These are phyloP conservation scores for Lindbergichthys nudifrons DNA, from an alignment of 2,797 vertebrate species.

Conservation along the genomic window DNA sequence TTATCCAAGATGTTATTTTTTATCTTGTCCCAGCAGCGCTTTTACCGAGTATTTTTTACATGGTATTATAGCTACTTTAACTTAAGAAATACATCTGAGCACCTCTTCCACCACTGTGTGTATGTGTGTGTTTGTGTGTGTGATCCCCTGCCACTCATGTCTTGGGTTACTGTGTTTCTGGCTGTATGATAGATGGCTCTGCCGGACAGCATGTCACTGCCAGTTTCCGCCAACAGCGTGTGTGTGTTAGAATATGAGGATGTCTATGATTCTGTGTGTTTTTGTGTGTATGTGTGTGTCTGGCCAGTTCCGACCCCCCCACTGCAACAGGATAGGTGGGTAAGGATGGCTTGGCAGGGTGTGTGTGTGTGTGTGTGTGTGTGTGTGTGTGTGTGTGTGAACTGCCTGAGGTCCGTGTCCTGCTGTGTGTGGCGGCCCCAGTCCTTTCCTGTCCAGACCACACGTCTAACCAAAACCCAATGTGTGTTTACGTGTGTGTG, in stretches of 20 bases:
- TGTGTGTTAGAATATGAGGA: slow-evolving; percentile 54
- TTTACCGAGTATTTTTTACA: too few relatives aligned
- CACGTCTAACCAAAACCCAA: slow-evolving; percentile 80
- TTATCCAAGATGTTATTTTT: too few relatives aligned
- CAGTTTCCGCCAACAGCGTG: slow-evolving; percentile 75
- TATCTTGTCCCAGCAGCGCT: too few relatives aligned
- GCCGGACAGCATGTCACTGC: slow-evolving; percentile 80
- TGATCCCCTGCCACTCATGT: slow-evolving; percentile 75
- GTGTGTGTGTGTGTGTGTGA: slow-evolving; percentile 48
- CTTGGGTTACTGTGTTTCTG: slow-evolving; percentile 83
- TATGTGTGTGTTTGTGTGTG: slow-evolving; percentile 50
- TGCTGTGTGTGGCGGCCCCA: slow-evolving; percentile 76
- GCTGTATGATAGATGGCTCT: slow-evolving; percentile 85
- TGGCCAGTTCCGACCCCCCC: slow-evolving; percentile 68
- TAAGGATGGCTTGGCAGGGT: slow-evolving; percentile 61
- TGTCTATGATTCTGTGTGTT: slow-evolving; percentile 37
- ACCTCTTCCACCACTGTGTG: slow-evolving; percentile 34
- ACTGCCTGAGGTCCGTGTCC: slow-evolving; percentile 69
- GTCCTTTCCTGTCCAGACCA: slow-evolving; percentile 82
- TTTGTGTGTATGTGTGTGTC: slow-evolving; percentile 28
- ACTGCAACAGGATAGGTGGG: slow-evolving; percentile 78
- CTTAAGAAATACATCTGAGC: neutral
- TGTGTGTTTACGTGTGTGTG: slow-evolving; percentile 62
- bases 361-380: slow-evolving; percentile 44
- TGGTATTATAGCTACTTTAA: too few relatives aligned